A percentile compares a stretch with the other conserved stretches of the same genome.
Evolutionary conservation across 1,140 invertebrate genomes (phyloP).

Genomic region (Bacillus rossius): DNA sequence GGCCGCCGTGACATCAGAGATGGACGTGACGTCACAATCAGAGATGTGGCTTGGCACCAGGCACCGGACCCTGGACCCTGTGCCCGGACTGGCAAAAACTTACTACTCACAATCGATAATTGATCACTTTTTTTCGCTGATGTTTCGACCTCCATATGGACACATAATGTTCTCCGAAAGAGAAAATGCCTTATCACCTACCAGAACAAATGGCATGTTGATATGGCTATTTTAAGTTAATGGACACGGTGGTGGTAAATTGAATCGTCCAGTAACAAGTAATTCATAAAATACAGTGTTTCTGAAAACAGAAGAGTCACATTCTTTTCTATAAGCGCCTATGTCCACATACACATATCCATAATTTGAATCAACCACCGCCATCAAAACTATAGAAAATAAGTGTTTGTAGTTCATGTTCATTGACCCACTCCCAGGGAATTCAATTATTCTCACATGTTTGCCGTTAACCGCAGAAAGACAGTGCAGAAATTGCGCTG

Average conservation of each 20-base stretch:
- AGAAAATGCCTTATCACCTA: constrained; percentile 44
- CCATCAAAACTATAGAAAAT: constrained; percentile 40
- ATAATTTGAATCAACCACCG: constrained; percentile 36
- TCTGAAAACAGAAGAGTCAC: constrained; percentile 38
- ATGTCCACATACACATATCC: constrained; percentile 25
- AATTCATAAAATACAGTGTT: constrained; percentile 2
- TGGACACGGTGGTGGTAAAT: neutral
- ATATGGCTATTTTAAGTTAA: neutral
- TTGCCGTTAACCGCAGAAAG: constrained; percentile 33
- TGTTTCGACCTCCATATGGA: constrained; percentile 35
- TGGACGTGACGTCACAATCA: too few species aligned
- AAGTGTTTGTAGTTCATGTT: constrained; percentile 33
- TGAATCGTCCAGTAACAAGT: neutral
- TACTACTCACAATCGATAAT: constrained; percentile 43
- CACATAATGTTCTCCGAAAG: constrained; percentile 31
- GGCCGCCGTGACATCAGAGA: too few species aligned
- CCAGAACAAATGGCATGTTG: constrained; percentile 32
- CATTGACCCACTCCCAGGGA: constrained; percentile 30
- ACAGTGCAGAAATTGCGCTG: constrained; percentile 5
- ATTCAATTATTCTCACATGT: constrained; percentile 27
- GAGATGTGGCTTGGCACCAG: too few species aligned
- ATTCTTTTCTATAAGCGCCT: constrained; percentile 38
- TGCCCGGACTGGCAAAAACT: too few species aligned
- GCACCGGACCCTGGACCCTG: too few species aligned
- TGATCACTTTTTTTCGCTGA: constrained; percentile 37